phyloP scores from a whole-genome alignment of 2,113 vertebrate genomes.

The Sinocyclocheilus grahami region DNA sequence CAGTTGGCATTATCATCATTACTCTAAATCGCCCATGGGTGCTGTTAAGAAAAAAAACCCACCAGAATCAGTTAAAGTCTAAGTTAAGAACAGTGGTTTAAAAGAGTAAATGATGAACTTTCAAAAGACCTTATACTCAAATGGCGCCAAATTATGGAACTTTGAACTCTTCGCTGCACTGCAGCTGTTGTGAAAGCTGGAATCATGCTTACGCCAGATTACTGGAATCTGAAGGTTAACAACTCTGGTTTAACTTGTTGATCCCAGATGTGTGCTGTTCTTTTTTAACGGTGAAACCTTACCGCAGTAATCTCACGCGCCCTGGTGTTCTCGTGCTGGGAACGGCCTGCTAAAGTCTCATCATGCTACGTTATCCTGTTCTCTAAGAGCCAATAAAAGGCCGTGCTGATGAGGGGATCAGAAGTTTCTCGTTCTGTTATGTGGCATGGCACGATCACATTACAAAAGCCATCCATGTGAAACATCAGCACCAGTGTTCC shows the following conservation, averaged over 20 bases:
- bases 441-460: not conserved
- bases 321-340: conserved; percentile 24
- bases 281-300: conserved; percentile 29
- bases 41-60: not conserved
- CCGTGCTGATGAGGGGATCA: not conserved
- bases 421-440: not conserved
- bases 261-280: conserved; percentile 70
- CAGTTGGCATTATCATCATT: conserved; percentile 17
- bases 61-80: not conserved
- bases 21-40: conserved; percentile 4
- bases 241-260: conserved; percentile 69
- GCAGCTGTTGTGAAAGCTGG: conserved; percentile 61
- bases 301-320: conserved; percentile 30
- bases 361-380: conserved; percentile 22
- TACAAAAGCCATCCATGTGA: conserved; percentile 24
- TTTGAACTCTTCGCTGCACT: not conserved
- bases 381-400: conserved; percentile 28
- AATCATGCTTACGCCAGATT: conserved; percentile 64
- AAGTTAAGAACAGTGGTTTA: not conserved
- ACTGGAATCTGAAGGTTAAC: conserved; percentile 69
- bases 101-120: conserved; percentile 22
- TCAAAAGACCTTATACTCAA: not conserved
- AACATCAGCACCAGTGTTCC: conserved; percentile 10
- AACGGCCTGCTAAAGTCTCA: conserved; percentile 34
- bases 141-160: not conserved